Conservation (phyloP, 2,797 vertebrate species). For the Catamblyrhynchus diadema region DNA sequence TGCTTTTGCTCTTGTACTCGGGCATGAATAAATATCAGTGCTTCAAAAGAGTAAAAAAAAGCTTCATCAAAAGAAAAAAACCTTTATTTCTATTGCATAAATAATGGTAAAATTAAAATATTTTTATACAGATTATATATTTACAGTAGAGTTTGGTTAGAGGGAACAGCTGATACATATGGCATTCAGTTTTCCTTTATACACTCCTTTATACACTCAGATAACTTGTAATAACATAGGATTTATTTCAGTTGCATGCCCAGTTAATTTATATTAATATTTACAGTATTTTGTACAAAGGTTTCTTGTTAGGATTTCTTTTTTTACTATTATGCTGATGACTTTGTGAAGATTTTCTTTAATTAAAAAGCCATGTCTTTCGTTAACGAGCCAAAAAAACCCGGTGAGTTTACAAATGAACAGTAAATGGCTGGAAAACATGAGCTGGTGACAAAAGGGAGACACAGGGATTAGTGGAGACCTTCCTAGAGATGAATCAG, state of each 20-base stretch:
- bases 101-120: conserved; percentile 85
- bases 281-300: conserved; percentile 77
- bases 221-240: conserved; percentile 72
- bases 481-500: not conserved
- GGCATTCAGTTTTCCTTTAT: conserved; percentile 79
- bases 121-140: conserved; percentile 91
- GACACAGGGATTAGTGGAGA: not conserved
- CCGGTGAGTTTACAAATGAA: not conserved
- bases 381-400: conserved; percentile 30
- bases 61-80: conserved; percentile 77
- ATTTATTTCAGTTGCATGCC: conserved; percentile 85
- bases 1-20: not conserved
- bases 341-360: conserved; percentile 29
- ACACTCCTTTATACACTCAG: conserved; percentile 77
- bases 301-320: not conserved
- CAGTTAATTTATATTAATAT: conserved; percentile 78
- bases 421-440: not conserved
- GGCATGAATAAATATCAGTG: conserved; percentile 9
- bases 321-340: conserved; percentile 61
- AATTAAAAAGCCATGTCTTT: conserved; percentile 52
- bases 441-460: not conserved
- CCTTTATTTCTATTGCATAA: conserved; percentile 92
- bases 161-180: conserved; percentile 79
- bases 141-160: conserved; percentile 86
- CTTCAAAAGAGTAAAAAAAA: not conserved